These are phyloP conservation scores for Phengaris alcon DNA, from an alignment of 2,888 invertebrate genomes.

Conservation along the genomic window DNA sequence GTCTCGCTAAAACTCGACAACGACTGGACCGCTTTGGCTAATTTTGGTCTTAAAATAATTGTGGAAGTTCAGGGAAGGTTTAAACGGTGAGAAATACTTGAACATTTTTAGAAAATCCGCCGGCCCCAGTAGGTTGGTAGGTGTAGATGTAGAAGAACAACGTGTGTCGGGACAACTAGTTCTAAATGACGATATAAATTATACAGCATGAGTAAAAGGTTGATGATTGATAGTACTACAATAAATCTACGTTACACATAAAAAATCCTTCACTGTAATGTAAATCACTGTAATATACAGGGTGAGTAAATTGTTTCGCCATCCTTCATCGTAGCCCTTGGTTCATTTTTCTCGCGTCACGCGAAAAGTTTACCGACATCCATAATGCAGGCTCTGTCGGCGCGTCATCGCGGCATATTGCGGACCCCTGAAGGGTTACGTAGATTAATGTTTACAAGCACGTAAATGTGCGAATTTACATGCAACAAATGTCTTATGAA, in stretches of 20 bases:
- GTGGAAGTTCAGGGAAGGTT: too few species aligned
- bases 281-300: conserved; percentile 24
- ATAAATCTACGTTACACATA: neutral
- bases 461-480: conserved; percentile 7
- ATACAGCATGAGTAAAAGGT: neutral
- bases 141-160: too few species aligned
- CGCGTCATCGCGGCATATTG: conserved; percentile 76
- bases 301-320: conserved; percentile 61
- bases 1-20: too few species aligned
- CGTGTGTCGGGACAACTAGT: too few species aligned
- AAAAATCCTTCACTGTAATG: conserved; percentile 14
- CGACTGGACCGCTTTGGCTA: too few species aligned
- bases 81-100: too few species aligned
- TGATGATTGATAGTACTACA: neutral
- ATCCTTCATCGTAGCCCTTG: conserved; percentile 63
- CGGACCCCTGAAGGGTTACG: conserved; percentile 57
- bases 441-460: conserved; percentile 35
- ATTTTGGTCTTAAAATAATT: too few species aligned
- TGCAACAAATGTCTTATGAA: neutral
- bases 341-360: conserved; percentile 79
- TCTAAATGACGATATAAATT: neutral
- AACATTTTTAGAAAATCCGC: too few species aligned
- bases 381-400: conserved; percentile 75
- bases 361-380: conserved; percentile 68
- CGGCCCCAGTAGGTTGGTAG: too few species aligned